phyloP scores from a whole-genome alignment of 1,140 invertebrate species.

The Danaus plexippus region DNA sequence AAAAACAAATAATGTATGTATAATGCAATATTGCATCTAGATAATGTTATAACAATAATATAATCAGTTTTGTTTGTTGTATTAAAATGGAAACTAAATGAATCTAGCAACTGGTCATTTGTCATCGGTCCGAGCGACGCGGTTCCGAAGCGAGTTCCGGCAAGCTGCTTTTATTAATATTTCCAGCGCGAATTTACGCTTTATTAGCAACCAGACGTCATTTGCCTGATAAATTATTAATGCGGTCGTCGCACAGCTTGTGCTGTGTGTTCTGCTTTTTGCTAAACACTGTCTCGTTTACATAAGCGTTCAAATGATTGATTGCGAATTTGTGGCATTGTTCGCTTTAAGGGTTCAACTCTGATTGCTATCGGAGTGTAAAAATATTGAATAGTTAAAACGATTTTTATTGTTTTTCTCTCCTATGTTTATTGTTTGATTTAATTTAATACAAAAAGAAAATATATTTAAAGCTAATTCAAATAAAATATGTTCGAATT shows the following conservation, averaged over 20 bases:
- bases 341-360: no score
- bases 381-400: no score
- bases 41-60: slow-evolving; percentile 2
- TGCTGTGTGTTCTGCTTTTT: slow-evolving; percentile 56
- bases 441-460: no score
- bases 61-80: slow-evolving; percentile 38
- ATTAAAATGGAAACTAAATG: slow-evolving; percentile 64
- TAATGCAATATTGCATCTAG: neutral
- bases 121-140: slow-evolving; percentile 46
- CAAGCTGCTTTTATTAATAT: slow-evolving; percentile 71
- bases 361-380: no score
- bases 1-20: no score
- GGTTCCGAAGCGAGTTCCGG: slow-evolving; percentile 46
- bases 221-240: slow-evolving; percentile 70
- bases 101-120: slow-evolving; percentile 60
- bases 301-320: slow-evolving; percentile 19
- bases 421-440: no score
- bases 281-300: slow-evolving; percentile 23
- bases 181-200: slow-evolving; percentile 64
- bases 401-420: no score
- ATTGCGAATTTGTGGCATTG: slow-evolving; percentile 9
- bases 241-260: slow-evolving; percentile 61
- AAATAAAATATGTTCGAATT: no score
- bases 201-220: slow-evolving; percentile 70
- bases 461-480: no score